A percentile compares a stretch with the other conserved stretches of the same genome.
Conservation (phyloP, 2,888 invertebrate species). For the Acleris emargana region DNA sequence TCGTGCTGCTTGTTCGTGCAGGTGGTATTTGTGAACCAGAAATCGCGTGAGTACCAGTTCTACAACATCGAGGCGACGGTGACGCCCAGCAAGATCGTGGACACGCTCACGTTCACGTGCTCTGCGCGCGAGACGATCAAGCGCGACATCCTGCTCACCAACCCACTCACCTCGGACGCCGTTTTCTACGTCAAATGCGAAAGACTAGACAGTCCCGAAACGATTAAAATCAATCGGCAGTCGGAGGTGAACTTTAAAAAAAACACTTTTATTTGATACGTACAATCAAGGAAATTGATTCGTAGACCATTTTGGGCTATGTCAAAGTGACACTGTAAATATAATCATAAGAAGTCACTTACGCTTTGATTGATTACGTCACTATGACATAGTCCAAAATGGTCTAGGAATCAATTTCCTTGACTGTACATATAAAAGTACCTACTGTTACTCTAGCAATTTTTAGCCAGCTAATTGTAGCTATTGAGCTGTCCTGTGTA, state of each 20-base stretch:
- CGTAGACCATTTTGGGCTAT: too few relatives aligned
- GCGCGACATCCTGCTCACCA: slow-evolving; percentile 59
- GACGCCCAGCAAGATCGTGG: slow-evolving; percentile 62
- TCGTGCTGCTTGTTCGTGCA: slow-evolving; percentile 39
- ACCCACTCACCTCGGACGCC: slow-evolving; percentile 60
- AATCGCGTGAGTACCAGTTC: slow-evolving; percentile 68
- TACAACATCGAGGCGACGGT: slow-evolving; percentile 63
- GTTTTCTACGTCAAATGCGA: slow-evolving; percentile 57
- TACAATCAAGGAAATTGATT: too few relatives aligned
- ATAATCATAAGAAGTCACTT: too few relatives aligned
- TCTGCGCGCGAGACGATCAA: slow-evolving; percentile 68
- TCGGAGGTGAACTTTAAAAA: slow-evolving; percentile 60
- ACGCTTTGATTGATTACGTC: too few relatives aligned
- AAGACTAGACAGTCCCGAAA: slow-evolving; percentile 56
- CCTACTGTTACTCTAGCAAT: too few relatives aligned
- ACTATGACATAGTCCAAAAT: too few relatives aligned
- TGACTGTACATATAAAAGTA: too few relatives aligned
- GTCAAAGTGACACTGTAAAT: too few relatives aligned
- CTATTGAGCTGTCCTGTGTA: too few relatives aligned
- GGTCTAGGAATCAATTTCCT: too few relatives aligned
- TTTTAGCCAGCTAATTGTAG: too few relatives aligned
- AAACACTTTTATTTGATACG: not conserved
- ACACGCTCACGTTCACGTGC: slow-evolving; percentile 60
- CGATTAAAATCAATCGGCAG: slow-evolving; percentile 56
- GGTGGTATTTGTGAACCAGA: slow-evolving; percentile 69